A percentile compares a stretch with the other conserved stretches of the same genome.
Conservation (phyloP, 1,140 invertebrate genomes). For the Leptoteleia sp. region DNA sequence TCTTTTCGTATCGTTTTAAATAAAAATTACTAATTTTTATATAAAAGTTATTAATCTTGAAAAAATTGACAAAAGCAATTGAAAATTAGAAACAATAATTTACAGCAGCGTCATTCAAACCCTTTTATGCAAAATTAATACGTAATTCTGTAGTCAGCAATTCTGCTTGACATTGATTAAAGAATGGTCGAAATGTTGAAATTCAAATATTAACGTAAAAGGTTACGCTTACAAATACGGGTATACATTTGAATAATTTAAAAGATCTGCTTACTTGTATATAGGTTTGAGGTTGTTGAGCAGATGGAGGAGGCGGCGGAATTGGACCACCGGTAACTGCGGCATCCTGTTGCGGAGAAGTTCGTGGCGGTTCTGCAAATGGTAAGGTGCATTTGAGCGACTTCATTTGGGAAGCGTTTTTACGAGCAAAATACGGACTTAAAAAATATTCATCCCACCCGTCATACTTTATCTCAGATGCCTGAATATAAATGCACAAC, state of each 20-base stretch:
- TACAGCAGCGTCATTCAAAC: too few species aligned
- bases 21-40: too few species aligned
- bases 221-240: neutral
- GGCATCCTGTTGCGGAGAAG: slow-evolving; percentile 86
- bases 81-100: too few species aligned
- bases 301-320: slow-evolving; percentile 74
- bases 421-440: neutral
- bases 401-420: slow-evolving; percentile 24
- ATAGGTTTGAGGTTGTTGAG: slow-evolving; percentile 76
- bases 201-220: slow-evolving; percentile 16
- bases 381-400: slow-evolving; percentile 32
- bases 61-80: too few species aligned
- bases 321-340: slow-evolving; percentile 80
- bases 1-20: too few species aligned
- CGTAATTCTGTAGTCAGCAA: too few species aligned
- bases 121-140: too few species aligned
- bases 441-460: slow-evolving; percentile 6
- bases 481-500: neutral
- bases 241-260: slow-evolving; percentile 31
- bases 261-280: slow-evolving; percentile 72
- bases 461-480: slow-evolving; percentile 2
- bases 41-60: too few species aligned
- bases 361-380: slow-evolving; percentile 85
- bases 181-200: neutral
- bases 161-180: too few species aligned